These are phyloP conservation scores for Apoda limacodes DNA, from an alignment of 2,888 invertebrate species.

Conservation along the genomic window DNA sequence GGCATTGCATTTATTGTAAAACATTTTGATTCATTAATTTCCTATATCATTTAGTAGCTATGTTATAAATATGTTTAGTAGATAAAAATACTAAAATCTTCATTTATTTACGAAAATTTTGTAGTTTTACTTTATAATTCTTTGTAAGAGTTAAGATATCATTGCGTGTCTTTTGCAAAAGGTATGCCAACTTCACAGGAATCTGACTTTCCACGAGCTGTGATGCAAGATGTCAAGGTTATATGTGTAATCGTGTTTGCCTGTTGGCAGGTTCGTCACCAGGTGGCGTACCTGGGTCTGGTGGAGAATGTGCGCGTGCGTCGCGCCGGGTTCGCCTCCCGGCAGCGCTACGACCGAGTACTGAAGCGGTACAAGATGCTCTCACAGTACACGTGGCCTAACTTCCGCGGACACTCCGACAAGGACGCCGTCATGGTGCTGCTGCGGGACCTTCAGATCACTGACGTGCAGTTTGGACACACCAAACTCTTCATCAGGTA, in stretches of 20 bases:
- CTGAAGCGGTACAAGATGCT: conserved; percentile 97
- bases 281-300: conserved; percentile 88
- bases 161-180: too few relatives aligned
- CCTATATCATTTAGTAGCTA: too few relatives aligned
- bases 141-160: too few relatives aligned
- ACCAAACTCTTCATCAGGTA: conserved; percentile 95
- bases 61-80: too few relatives aligned
- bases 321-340: conserved; percentile 96
- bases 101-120: too few relatives aligned
- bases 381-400: conserved; percentile 96
- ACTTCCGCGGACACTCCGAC: conserved; percentile 82
- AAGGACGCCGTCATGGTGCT: conserved; percentile 88
- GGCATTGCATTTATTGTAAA: too few relatives aligned
- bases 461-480: conserved; percentile 94
- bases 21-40: too few relatives aligned
- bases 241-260: background rate
- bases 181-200: too few relatives aligned
- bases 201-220: too few relatives aligned
- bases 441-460: conserved; percentile 79
- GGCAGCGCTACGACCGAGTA: conserved; percentile 94
- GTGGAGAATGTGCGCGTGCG: conserved; percentile 96
- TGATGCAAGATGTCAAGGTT: too few relatives aligned
- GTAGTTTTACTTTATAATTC: too few relatives aligned
- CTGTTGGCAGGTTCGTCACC: conserved; percentile 67
- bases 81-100: too few relatives aligned